Evolutionary conservation across 2,888 invertebrate species (phyloP).

Genomic region (Sisyra terminalis): DNA sequence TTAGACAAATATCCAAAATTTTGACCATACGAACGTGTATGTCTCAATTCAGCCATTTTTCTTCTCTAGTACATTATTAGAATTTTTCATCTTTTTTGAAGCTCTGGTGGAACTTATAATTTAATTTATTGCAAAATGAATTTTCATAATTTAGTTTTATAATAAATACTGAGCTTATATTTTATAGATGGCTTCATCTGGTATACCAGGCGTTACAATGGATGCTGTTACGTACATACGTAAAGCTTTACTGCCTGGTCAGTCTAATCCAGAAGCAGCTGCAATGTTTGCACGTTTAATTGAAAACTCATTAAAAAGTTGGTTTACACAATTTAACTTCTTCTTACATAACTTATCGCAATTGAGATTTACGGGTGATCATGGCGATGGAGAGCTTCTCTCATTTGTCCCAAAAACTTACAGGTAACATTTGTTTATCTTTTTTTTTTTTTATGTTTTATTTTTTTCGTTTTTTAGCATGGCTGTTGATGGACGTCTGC

Average conservation of each 20-base stretch:
- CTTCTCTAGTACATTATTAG: too few species aligned
- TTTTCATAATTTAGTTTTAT: too few species aligned
- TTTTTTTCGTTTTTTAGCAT: slow-evolving; percentile 37
- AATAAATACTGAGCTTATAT: neutral
- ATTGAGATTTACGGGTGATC: slow-evolving; percentile 77
- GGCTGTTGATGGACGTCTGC: slow-evolving; percentile 78
- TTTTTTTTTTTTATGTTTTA: slow-evolving; percentile 8
- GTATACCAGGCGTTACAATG: slow-evolving; percentile 79
- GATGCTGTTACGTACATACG: slow-evolving; percentile 89
- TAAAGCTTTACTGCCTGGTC: slow-evolving; percentile 70
- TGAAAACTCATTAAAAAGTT: slow-evolving; percentile 80
- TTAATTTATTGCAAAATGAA: too few species aligned
- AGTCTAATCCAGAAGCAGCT: slow-evolving; percentile 88
- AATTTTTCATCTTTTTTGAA: too few species aligned
- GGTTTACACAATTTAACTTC: slow-evolving; percentile 96
- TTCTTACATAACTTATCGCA: slow-evolving; percentile 95
- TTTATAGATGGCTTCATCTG: slow-evolving; percentile 74
- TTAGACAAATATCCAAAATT: too few species aligned
- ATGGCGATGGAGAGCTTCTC: slow-evolving; percentile 60
- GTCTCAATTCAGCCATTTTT: too few species aligned
- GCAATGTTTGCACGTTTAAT: slow-evolving; percentile 94
- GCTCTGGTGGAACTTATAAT: too few species aligned
- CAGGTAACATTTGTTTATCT: slow-evolving; percentile 40
- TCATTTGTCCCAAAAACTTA: slow-evolving; percentile 91
- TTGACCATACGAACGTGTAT: too few species aligned